Percentiles rank a stretch among this genome's conserved stretches.
Evolutionary conservation across 2,797 vertebrate genomes (phyloP).

Genomic region (Paedocypris micromegethes): DNA sequence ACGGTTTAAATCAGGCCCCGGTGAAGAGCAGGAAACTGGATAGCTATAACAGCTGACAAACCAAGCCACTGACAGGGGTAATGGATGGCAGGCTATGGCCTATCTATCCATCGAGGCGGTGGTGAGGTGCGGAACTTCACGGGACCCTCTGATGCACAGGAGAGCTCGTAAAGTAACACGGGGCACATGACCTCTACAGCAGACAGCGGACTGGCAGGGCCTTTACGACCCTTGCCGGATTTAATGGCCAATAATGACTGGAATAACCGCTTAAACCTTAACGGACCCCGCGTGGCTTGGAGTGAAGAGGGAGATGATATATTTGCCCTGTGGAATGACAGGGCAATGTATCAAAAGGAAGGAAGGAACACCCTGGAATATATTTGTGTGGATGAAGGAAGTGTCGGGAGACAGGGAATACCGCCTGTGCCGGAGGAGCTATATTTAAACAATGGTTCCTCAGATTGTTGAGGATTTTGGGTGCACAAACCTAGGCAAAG

Average conservation of each 20-base stretch:
- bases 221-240: constrained; percentile 81
- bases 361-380: constrained; percentile 40
- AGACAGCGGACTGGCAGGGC: constrained; percentile 69
- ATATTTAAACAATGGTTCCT: constrained; percentile 7
- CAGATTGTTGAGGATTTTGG: constrained; percentile 11
- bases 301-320: constrained; percentile 34
- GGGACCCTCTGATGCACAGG: constrained; percentile 78
- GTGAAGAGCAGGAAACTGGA: constrained; percentile 4
- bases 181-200: constrained; percentile 82
- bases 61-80: constrained; percentile 73
- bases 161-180: constrained; percentile 82
- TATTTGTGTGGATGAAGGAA: constrained; percentile 20
- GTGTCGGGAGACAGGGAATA: constrained; percentile 12
- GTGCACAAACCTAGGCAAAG: constrained; percentile 22
- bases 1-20: constrained; percentile 87
- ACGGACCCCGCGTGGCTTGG: constrained; percentile 51
- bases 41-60: constrained; percentile 53
- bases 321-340: constrained; percentile 61
- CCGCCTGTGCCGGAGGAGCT: neutral
- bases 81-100: constrained; percentile 74
- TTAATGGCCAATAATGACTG: constrained; percentile 81
- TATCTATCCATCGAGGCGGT: constrained; percentile 66
- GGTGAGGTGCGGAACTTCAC: constrained; percentile 53
- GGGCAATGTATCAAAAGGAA: constrained; percentile 67
- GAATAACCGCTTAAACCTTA: constrained; percentile 77